These are phyloP conservation scores for Drepana arcuata DNA, from an alignment of 1,140 invertebrate species.

Conservation along the genomic window DNA sequence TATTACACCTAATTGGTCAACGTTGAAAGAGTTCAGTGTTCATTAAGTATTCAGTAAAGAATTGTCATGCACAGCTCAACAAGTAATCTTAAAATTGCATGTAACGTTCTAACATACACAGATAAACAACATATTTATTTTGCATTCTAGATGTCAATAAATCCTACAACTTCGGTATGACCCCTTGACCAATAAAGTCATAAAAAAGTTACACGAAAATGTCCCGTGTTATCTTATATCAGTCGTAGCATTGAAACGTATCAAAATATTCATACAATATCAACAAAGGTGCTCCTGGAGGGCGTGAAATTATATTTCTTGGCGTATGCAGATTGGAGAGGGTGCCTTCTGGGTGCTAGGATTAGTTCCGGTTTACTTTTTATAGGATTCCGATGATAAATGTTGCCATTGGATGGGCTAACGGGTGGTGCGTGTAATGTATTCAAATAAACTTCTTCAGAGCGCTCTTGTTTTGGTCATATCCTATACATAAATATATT, in stretches of 20 bases:
- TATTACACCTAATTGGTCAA: no score
- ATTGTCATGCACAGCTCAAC: no score
- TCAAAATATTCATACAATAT: conserved; percentile 26
- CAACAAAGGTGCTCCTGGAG: conserved; percentile 43
- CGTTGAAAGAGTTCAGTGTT: no score
- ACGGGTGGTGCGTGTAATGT: conserved; percentile 64
- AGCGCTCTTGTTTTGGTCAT: conserved; percentile 9
- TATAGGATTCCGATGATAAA: conserved; percentile 71
- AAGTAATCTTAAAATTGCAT: no score
- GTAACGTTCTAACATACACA: not conserved
- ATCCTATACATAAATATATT: conserved; percentile 4
- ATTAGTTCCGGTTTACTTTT: conserved; percentile 70
- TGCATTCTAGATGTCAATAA: no score
- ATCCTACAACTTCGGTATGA: no score
- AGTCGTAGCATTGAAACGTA: no score
- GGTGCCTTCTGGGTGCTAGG: conserved; percentile 32
- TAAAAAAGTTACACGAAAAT: no score
- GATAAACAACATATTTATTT: conserved; percentile 1
- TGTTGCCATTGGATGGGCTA: conserved; percentile 50
- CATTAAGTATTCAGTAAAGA: no score
- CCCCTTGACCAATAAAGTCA: no score
- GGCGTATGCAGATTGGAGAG: conserved; percentile 65
- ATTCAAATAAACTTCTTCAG: conserved; percentile 55
- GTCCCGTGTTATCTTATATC: no score
- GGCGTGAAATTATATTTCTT: conserved; percentile 69